Evolutionary conservation across 1,140 invertebrate species (phyloP).

Genomic region (Maniola jurtina): DNA sequence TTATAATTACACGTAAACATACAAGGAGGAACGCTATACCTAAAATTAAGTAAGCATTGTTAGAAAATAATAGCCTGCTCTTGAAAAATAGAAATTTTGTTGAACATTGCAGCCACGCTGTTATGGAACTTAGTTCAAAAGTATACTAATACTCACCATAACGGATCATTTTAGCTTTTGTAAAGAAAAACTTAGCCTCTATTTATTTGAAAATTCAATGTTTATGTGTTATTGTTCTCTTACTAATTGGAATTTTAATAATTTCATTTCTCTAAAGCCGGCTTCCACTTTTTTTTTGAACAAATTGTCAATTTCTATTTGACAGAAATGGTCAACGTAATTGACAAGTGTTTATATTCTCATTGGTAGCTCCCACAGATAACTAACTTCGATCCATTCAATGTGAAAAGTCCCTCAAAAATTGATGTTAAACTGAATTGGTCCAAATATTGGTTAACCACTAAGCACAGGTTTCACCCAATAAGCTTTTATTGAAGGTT

Average conservation of each 20-base stretch:
- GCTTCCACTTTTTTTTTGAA: background rate
- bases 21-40: background rate
- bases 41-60: background rate
- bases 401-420: too few species aligned
- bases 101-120: constrained; percentile 8
- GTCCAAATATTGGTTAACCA: too few species aligned
- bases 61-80: background rate
- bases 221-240: background rate
- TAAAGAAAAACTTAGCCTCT: background rate
- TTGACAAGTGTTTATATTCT: too few species aligned
- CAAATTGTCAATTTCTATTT: constrained; percentile 22
- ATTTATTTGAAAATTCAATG: constrained; percentile 5
- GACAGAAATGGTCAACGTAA: constrained; percentile 52
- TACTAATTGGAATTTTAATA: constrained; percentile 5
- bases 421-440: too few species aligned
- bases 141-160: constrained; percentile 18
- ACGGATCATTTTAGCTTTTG: constrained; percentile 18
- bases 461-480: too few species aligned
- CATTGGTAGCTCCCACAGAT: too few species aligned
- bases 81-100: background rate
- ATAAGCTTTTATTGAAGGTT: too few species aligned
- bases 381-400: too few species aligned
- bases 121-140: background rate
- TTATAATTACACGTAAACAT: background rate
- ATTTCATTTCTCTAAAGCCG: constrained; percentile 27